Conservation (phyloP, 1,140 invertebrate species). For the Procambarus virginalis region DNA sequence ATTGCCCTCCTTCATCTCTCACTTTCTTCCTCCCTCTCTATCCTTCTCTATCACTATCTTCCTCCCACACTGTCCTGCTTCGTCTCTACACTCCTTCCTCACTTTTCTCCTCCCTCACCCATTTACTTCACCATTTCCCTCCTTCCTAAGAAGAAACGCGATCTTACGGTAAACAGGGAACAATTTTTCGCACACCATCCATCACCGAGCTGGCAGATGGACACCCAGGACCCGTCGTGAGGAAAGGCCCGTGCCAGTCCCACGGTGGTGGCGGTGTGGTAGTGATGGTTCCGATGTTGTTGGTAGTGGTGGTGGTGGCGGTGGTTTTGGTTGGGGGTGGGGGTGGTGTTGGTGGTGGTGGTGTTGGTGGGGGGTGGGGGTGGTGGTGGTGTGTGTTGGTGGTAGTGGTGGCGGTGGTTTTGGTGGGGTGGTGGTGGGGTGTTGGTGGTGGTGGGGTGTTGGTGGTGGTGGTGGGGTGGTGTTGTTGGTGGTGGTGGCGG, state of each 20-base stretch:
- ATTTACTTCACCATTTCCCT: slow-evolving; percentile 1
- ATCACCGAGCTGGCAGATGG: slow-evolving; percentile 56
- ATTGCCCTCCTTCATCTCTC: not conserved
- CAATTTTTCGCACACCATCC: slow-evolving; percentile 59
- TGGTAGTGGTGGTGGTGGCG: not conserved
- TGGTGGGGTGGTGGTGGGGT: no score
- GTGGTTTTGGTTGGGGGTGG: no score
- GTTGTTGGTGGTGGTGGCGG: no score
- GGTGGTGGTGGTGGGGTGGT: no score
- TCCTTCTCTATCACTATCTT: slow-evolving; percentile 13
- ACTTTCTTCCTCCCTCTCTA: not conserved
- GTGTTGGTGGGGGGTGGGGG: not conserved
- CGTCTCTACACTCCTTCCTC: not conserved
- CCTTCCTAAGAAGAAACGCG: slow-evolving; percentile 28
- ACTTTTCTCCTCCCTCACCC: slow-evolving; percentile 1
- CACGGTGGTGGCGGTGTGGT: slow-evolving; percentile 3
- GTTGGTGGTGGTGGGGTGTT: no score
- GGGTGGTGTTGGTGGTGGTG: not conserved
- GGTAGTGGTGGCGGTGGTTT: no score
- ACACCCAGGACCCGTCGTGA: slow-evolving; percentile 49
- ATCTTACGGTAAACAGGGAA: slow-evolving; percentile 58
- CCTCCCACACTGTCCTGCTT: no score
- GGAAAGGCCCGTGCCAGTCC: slow-evolving; percentile 26
- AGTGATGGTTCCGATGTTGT: not conserved
- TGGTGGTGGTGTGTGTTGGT: no score